A percentile compares a stretch with the other conserved stretches of the same genome.
Evolutionary conservation across 2,797 vertebrate species (phyloP).

Genomic region (Peromyscus attwateri): DNA sequence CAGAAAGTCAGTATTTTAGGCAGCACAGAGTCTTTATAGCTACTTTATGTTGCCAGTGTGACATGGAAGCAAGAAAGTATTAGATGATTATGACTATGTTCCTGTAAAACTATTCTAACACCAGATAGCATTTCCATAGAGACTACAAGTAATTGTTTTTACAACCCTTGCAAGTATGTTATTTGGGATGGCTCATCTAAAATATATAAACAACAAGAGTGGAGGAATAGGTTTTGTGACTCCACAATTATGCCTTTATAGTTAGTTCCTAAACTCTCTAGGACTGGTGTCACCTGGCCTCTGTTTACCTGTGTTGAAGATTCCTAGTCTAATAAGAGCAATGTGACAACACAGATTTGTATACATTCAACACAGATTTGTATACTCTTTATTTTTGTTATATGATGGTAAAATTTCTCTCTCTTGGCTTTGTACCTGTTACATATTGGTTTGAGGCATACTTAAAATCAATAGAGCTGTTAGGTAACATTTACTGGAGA

Average conservation of each 20-base stretch:
- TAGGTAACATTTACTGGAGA: background rate
- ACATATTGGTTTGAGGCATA: background rate
- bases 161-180: background rate
- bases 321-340: background rate
- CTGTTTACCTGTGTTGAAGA: background rate
- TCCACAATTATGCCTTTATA: background rate
- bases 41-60: background rate
- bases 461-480: conserved; percentile 43
- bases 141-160: background rate
- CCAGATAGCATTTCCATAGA: background rate
- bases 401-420: background rate
- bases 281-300: background rate
- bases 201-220: background rate
- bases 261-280: background rate
- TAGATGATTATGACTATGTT: background rate
- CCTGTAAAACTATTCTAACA: background rate
- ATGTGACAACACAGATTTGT: background rate
- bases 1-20: background rate
- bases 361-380: conserved; percentile 6
- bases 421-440: background rate
- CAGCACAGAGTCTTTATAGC: background rate
- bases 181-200: background rate
- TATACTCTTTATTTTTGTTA: background rate
- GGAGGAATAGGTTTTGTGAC: background rate
- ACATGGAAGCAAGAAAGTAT: background rate